Evolutionary conservation across 92 coral and sea anemone species (phyloP), one percentile per base, ranked within the genome.

Genomic region (Paragorgia papillata): DNA sequence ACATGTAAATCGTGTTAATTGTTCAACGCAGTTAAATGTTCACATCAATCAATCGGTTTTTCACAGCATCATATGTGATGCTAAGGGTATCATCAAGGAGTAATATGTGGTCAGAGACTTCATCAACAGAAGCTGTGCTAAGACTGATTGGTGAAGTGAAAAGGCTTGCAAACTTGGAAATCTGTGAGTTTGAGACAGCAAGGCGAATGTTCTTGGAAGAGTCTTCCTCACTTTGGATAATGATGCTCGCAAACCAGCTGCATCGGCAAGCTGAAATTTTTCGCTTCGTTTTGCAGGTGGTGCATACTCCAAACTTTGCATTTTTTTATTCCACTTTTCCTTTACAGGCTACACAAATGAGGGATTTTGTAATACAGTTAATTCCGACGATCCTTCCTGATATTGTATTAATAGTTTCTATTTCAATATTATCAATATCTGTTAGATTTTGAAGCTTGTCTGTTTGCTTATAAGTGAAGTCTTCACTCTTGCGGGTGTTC

Each of bases 311-410:
- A 74, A 83, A 82, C 49, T 75, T 44, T 59, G 79, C 39, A 61
- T 58, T 61, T 75, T 77, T 84, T 69, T 75, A 80, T 82, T 74
- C 81, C 71, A 81, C 49, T 82, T 69, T 81, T 48, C 86, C 75
- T 65, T 86, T 81, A 57, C 46, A 73, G 74, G 83, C 81, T 3
- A 50, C 82, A n/a, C n/a, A n/a, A n/a, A n/a, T n/a, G n/a, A n/a
- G n/a, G n/a, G n/a, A n/a, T n/a, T n/a, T n/a, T n/a, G 54, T 67
- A 83, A 30, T 81, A 74, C 9, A 73, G 54, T 13, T 57, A 76
- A 27, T 82, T 57, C 56, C 74, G 56, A 31, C 56, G 29, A 28
- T 75, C 57, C 39, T 56, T 74, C 66, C 58, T 64, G 57, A 54
- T 75, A 59, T 80, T 80, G 74, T 84, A 76, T 40, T n/a, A n/a